Evolutionary conservation across 2,797 vertebrate species (phyloP).

Genomic region (Sebastes trivittatus): DNA sequence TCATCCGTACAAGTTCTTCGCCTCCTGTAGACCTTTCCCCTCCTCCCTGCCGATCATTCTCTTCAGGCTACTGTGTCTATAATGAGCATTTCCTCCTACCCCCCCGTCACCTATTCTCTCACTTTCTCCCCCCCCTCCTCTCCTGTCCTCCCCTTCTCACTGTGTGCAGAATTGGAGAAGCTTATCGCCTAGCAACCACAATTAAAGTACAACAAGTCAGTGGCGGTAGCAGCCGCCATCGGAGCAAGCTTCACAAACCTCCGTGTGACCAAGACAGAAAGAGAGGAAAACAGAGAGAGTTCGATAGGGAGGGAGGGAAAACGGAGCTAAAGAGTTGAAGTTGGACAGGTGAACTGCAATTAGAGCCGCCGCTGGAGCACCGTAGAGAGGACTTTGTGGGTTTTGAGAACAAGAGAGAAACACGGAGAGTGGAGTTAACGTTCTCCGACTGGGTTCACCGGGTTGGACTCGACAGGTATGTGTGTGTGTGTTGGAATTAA

Average conservation of each 20-base stretch:
- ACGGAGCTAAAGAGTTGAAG: slow-evolving; percentile 49
- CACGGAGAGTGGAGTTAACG: slow-evolving; percentile 43
- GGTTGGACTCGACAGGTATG: slow-evolving; percentile 73
- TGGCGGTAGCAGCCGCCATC: slow-evolving; percentile 71
- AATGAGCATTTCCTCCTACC: slow-evolving; percentile 73
- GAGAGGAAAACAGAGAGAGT: slow-evolving; percentile 30
- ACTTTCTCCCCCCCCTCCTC: slow-evolving; percentile 30
- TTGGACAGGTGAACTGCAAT: slow-evolving; percentile 71
- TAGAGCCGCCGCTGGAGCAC: slow-evolving; percentile 16
- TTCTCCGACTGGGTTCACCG: slow-evolving; percentile 30
- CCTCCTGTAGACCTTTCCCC: slow-evolving; percentile 24
- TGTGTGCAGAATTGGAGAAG: slow-evolving; percentile 81
- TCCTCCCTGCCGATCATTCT: slow-evolving; percentile 46
- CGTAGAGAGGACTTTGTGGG: slow-evolving; percentile 40
- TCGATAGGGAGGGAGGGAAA: slow-evolving; percentile 11
- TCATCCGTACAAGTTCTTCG: slow-evolving; percentile 34
- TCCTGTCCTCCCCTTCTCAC: slow-evolving; percentile 66
- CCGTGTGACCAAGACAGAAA: slow-evolving; percentile 48
- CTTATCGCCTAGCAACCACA: slow-evolving; percentile 88
- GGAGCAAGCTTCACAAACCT: slow-evolving; percentile 68
- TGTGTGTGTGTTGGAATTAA: slow-evolving; percentile 47
- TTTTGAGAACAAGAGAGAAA: slow-evolving; percentile 30
- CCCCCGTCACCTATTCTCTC: slow-evolving; percentile 57
- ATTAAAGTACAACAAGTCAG: slow-evolving; percentile 88
- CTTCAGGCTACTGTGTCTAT: slow-evolving; percentile 65